Evolutionary conservation across 2,888 invertebrate species (phyloP), one percentile per base, ranked within the genome.

Genomic region (Latrodectus elegans): DNA sequence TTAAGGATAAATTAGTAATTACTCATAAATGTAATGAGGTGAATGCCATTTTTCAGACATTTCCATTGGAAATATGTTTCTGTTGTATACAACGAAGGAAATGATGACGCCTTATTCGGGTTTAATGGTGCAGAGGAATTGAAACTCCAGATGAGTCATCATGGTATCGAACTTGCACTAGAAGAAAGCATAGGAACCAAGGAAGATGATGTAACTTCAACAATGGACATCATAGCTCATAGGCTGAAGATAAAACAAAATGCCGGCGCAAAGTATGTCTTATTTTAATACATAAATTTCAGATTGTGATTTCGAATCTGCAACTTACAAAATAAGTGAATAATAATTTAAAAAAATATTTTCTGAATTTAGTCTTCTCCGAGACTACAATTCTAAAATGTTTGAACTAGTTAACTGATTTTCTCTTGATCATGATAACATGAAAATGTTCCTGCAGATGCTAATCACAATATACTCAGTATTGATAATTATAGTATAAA

Each of bases 31-130:
- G 12, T 60, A 60, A 60, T 60, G 60, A 60, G 10, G 4, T 60
- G 4, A 0, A 60, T 60, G 12, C 14, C n/a, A 6, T 60, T 77
- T 60, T 77, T 17, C 52, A 87, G 86, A n/a, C 79, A 88, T 55
- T 90, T 92, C 65, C 90, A 91, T 8, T 93, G 93, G 93, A 91
- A 91, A 52, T 92, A 92, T 88, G 91, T 93, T n/a, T 92, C 91
- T 6, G 91, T 92, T n/a, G 91, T 93, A 9, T 92, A 92, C 89
- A 92, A 92, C 0, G 91, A 91, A 15, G 91, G 90, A 51, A 89
- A 12, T n/a, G 64, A 83, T 17, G 75, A 85, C 55, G 52, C 80
- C 64, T 55, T 85, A 8, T 26, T 81, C 8, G 86, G 86, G n/a
- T 9, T 71, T 11, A 71, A 84, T 60, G 82, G 78, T 68, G 84